These are phyloP conservation scores for Colostygia pectinataria DNA, from an alignment of 2,888 invertebrate species.

Conservation along the genomic window DNA sequence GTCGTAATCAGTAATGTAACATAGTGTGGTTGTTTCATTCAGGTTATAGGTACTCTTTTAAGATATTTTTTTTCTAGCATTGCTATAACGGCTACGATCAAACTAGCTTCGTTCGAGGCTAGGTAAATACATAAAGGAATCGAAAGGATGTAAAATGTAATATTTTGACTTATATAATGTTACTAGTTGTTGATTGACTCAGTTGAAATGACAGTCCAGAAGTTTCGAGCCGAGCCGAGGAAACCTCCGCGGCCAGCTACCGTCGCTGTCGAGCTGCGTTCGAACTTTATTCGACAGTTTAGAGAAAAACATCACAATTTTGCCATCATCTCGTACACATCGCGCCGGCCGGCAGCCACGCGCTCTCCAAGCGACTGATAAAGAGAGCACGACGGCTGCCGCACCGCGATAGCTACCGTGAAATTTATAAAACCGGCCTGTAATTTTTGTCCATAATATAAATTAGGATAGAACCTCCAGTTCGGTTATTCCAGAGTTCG, in stretches of 20 bases:
- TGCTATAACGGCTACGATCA: conserved; percentile 35
- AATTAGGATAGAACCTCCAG: conserved; percentile 70
- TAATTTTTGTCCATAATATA: conserved; percentile 77
- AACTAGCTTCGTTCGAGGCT: conserved; percentile 25
- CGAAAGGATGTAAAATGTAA: conserved; percentile 19
- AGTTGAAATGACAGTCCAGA: conserved; percentile 31
- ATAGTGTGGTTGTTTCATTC: conserved; percentile 61
- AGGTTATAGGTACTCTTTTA: conserved; percentile 50
- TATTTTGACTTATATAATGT: conserved; percentile 20
- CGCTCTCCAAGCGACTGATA: conserved; percentile 69
- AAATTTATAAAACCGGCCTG: conserved; percentile 62
- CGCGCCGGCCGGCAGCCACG: conserved; percentile 41
- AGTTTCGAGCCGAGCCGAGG: conserved; percentile 41
- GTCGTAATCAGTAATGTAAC: conserved; percentile 65
- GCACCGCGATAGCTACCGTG: conserved; percentile 62
- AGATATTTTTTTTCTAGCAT: conserved; percentile 32
- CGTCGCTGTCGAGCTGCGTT: conserved; percentile 36
- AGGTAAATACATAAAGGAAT: no score
- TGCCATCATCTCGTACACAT: conserved; percentile 72
- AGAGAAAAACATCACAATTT: conserved; percentile 82
- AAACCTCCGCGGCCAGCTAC: conserved; percentile 28
- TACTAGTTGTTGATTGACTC: conserved; percentile 23
- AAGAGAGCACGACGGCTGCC: conserved; percentile 70
- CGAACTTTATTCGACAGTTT: conserved; percentile 44
- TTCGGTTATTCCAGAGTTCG: conserved; percentile 74